phyloP scores from a whole-genome alignment of 2,797 vertebrate species.

The Cyprinodon diabolis region DNA sequence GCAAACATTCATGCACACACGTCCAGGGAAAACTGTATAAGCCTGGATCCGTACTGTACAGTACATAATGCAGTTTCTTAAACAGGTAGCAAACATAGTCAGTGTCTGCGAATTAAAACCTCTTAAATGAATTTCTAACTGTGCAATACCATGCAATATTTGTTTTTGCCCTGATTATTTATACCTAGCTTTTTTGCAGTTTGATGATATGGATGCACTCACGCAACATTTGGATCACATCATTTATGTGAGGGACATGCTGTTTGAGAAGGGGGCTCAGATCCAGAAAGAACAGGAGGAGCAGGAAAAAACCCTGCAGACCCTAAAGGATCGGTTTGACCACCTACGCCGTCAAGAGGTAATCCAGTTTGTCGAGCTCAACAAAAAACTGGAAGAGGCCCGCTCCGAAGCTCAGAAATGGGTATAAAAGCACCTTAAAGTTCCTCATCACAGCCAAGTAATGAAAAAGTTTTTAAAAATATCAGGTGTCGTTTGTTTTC shows the following conservation, averaged over 20 bases:
- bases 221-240: neutral
- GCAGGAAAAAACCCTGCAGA: constrained; percentile 6
- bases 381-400: constrained; percentile 2
- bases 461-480: neutral
- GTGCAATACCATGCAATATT: neutral
- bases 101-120: too few relatives aligned
- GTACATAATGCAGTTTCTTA: too few relatives aligned
- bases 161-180: neutral
- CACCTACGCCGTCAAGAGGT: constrained; percentile 6
- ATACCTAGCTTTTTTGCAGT: neutral
- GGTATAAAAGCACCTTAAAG: constrained; percentile 10
- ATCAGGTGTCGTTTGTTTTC: neutral
- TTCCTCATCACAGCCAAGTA: neutral
- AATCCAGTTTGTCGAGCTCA: constrained; percentile 13
- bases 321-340: constrained; percentile 9
- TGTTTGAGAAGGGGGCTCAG: constrained; percentile 2
- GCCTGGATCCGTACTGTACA: too few relatives aligned
- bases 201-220: neutral
- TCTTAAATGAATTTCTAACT: neutral
- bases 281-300: constrained; percentile 9
- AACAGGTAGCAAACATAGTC: too few relatives aligned
- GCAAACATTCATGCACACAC: too few relatives aligned
- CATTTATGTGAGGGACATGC: constrained; percentile 8
- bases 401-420: neutral
- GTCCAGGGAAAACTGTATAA: too few relatives aligned